Percentiles rank a stretch among this genome's conserved stretches.
phyloP scores from a whole-genome alignment of 2,113 vertebrate species.

The Oreotragus oreotragus region DNA sequence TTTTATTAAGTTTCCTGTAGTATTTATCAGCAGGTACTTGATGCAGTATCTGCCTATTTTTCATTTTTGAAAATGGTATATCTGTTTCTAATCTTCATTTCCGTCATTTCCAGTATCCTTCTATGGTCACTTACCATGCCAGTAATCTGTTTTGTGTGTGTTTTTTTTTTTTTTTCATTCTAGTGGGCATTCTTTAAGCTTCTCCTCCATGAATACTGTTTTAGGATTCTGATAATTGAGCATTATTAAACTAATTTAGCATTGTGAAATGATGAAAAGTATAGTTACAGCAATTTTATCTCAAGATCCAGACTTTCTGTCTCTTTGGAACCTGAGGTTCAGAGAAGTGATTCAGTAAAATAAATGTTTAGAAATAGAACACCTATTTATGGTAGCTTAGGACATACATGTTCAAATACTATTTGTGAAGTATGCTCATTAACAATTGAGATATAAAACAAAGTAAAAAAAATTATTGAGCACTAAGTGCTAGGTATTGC shows the following conservation, averaged over 20 bases:
- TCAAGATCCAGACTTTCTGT: not conserved
- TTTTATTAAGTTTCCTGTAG: not conserved
- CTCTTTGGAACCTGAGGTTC: not conserved
- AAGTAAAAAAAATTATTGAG: not conserved
- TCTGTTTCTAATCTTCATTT: not conserved
- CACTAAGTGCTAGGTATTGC: not conserved
- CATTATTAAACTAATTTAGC: not conserved
- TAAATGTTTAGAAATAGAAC: not conserved
- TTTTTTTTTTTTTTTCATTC: not conserved
- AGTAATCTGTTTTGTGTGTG: not conserved
- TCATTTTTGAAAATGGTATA: not conserved
- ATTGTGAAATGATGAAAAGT: not conserved
- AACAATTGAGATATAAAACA: not conserved
- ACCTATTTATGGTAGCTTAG: not conserved
- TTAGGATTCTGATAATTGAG: not conserved
- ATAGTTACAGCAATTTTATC: not conserved
- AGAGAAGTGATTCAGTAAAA: not conserved
- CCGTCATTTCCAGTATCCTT: not conserved
- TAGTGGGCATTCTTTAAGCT: not conserved
- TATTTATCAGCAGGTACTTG: not conserved
- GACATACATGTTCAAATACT: not conserved
- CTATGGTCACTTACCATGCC: not conserved
- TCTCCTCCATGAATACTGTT: not conserved
- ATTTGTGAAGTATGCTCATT: not conserved
- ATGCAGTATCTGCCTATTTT: not conserved